These are phyloP conservation scores for Lasiommata megera DNA, from an alignment of 2,888 invertebrate species.

Conservation along the genomic window DNA sequence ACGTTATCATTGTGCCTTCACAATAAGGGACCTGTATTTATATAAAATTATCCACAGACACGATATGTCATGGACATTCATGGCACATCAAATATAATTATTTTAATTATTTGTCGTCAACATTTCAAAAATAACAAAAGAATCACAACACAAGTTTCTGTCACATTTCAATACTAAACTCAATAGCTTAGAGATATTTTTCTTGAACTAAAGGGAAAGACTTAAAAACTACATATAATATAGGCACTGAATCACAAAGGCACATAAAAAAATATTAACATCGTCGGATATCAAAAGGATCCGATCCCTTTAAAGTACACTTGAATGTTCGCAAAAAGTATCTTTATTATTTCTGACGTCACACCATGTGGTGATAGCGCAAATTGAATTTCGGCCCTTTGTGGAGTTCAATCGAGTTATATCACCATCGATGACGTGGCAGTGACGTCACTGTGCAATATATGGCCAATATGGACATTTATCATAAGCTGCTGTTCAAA, in stretches of 20 bases:
- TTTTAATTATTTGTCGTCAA: too few species aligned
- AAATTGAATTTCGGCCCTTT: conserved; percentile 32
- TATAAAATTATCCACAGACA: too few species aligned
- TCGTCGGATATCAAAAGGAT: conserved; percentile 21
- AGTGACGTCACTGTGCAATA: conserved; percentile 25
- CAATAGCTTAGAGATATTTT: too few species aligned
- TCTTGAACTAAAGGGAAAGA: too few species aligned
- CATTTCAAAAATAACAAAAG: too few species aligned
- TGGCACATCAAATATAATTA: too few species aligned
- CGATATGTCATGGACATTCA: too few species aligned
- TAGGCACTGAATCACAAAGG: conserved; percentile 5
- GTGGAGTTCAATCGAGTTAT: conserved; percentile 30
- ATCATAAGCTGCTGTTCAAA: conserved; percentile 25
- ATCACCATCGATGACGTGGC: conserved; percentile 23
- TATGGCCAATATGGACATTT: conserved; percentile 24
- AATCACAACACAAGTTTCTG: too few species aligned
- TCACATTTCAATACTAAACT: too few species aligned
- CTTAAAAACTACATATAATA: too few species aligned
- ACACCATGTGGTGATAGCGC: conserved; percentile 23
- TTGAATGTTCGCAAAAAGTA: conserved; percentile 10
- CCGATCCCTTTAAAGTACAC: conserved; percentile 23
- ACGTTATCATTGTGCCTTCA: too few species aligned
- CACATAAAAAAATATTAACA: conserved; percentile 14
- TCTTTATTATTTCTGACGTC: conserved; percentile 21
- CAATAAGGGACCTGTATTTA: too few species aligned